Conservation (phyloP, 2,888 invertebrate genomes). For the Eulithis testata region DNA sequence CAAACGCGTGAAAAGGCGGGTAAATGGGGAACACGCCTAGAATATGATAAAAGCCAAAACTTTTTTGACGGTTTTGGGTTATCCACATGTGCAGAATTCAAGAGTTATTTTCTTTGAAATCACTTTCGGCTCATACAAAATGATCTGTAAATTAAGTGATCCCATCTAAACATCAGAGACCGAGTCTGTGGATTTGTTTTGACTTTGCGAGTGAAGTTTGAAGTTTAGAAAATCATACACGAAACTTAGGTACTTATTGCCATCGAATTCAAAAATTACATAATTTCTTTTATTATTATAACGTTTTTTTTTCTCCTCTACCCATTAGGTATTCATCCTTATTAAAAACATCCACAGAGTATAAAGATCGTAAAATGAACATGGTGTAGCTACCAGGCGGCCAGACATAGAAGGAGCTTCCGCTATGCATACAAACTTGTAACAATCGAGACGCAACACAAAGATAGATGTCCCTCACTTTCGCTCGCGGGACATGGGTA, state of each 20-base stretch:
- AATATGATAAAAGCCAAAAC: neutral
- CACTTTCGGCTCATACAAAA: no score
- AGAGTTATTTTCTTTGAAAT: no score
- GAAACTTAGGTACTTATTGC: no score
- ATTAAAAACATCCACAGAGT: conserved; percentile 44
- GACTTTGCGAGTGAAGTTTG: no score
- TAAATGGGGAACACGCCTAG: conserved; percentile 20
- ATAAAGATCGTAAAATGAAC: conserved; percentile 50
- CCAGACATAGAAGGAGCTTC: conserved; percentile 66
- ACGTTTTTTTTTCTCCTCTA: neutral
- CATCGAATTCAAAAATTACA: no score
- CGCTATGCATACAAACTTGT: conserved; percentile 73
- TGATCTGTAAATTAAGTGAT: no score
- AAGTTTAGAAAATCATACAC: no score
- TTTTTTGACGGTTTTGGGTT: neutral
- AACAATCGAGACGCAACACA: conserved; percentile 75
- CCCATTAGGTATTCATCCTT: conserved; percentile 5
- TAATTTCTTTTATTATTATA: no score
- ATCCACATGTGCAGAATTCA: no score
- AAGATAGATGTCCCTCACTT: conserved; percentile 71
- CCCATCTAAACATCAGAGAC: no score
- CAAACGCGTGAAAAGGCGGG: conserved; percentile 35
- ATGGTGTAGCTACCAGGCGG: conserved; percentile 51
- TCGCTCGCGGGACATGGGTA: conserved; percentile 66
- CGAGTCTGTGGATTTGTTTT: no score